Evolutionary conservation across 2,888 invertebrate genomes (phyloP).

Genomic region (Campopleginae sp.): DNA sequence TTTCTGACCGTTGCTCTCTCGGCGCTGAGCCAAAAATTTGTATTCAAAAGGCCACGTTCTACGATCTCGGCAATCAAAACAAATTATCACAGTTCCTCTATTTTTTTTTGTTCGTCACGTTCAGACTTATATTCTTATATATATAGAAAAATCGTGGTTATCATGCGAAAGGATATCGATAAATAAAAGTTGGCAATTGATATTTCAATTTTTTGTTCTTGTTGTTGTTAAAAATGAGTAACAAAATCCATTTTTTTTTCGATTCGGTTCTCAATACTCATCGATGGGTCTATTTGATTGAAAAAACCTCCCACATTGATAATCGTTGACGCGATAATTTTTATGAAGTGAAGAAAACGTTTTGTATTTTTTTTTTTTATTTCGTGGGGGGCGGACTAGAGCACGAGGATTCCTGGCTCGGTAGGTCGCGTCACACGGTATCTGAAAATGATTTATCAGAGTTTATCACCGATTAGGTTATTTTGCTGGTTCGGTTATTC

Average conservation of each 20-base stretch:
- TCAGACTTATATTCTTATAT: background rate
- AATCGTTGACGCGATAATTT: background rate
- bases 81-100: slow-evolving; percentile 12
- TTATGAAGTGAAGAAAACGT: background rate
- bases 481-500: background rate
- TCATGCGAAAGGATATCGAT: background rate
- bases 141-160: background rate
- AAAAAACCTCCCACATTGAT: slow-evolving; percentile 3
- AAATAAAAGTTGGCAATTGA: background rate
- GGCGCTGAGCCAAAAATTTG: slow-evolving; percentile 17
- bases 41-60: slow-evolving; percentile 13
- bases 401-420: background rate
- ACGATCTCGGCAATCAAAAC: slow-evolving; percentile 10
- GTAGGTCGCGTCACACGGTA: background rate
- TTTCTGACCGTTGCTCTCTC: slow-evolving; percentile 19
- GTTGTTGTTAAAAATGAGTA: background rate
- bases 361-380: background rate
- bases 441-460: background rate
- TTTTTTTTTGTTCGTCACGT: slow-evolving; percentile 4
- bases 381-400: slow-evolving; percentile 1
- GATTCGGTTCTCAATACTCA: background rate
- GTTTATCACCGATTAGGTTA: background rate
- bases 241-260: background rate
- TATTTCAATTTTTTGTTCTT: background rate
- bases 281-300: background rate